Conservation (phyloP, 2,113 vertebrate species). For the Upupa epops region DNA sequence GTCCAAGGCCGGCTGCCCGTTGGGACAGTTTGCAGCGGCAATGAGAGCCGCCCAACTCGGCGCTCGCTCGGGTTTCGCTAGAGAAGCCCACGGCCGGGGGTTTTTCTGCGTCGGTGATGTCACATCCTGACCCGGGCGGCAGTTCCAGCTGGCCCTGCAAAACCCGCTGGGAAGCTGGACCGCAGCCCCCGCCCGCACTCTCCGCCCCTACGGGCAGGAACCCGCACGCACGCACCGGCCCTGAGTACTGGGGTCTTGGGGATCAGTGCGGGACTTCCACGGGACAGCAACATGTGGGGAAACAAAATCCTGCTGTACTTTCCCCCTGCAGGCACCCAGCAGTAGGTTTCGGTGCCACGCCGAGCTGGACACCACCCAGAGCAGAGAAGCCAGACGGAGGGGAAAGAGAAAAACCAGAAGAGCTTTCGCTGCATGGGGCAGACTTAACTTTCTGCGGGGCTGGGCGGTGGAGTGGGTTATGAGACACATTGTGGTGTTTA, state of each 20-base stretch:
- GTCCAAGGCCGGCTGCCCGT: neutral
- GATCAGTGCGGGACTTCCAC: neutral
- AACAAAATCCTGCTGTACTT: neutral
- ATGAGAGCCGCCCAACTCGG: neutral
- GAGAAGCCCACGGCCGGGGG: neutral
- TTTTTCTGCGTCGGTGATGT: conserved; percentile 83
- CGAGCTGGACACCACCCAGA: neutral
- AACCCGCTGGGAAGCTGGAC: neutral
- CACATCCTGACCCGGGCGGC: conserved; percentile 88
- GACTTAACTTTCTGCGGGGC: neutral
- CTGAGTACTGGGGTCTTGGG: neutral
- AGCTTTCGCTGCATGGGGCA: neutral
- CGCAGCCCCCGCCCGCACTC: neutral
- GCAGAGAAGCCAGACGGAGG: neutral
- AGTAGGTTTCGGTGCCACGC: neutral
- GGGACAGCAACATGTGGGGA: neutral
- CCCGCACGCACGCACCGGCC: neutral
- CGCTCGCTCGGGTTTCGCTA: neutral
- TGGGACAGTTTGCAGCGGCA: neutral
- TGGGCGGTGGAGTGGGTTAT: neutral
- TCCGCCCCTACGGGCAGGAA: neutral
- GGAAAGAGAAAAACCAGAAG: neutral
- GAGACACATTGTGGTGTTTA: neutral
- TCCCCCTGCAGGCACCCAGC: too few relatives aligned
- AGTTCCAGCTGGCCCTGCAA: conserved; percentile 59